Evolutionary conservation across 2,888 invertebrate species (phyloP).

Genomic region (Eugnorisma glareosa): DNA sequence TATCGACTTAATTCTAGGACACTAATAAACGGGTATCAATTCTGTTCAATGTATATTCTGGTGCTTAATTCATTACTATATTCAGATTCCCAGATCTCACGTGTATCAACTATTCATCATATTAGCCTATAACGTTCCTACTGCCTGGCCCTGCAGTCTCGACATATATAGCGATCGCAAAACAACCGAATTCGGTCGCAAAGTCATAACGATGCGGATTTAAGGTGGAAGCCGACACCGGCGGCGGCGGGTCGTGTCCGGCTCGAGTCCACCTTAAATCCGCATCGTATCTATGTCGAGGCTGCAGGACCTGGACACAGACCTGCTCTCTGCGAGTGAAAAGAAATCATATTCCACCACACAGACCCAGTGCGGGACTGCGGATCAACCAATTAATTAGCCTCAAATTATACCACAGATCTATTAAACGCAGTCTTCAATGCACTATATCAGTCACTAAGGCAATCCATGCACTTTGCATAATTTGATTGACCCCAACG

Average conservation of each 20-base stretch:
- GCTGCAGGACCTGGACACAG: too few species aligned
- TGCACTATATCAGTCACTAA: constrained; percentile 42
- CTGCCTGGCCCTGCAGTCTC: too few species aligned
- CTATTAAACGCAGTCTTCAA: constrained; percentile 26
- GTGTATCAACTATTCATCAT: not conserved
- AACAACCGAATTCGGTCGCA: too few species aligned
- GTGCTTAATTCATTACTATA: not conserved
- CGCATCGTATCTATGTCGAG: too few species aligned
- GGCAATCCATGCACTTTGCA: constrained; percentile 56
- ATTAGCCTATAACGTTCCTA: not conserved
- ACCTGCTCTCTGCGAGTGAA: not conserved
- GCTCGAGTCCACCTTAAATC: too few species aligned
- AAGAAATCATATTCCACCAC: not conserved
- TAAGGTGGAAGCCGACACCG: too few species aligned
- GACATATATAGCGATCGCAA: too few species aligned
- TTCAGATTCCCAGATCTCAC: constrained; percentile 10
- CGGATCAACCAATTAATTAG: constrained; percentile 7
- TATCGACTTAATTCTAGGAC: not conserved
- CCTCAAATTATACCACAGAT: constrained; percentile 10
- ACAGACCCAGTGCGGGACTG: not conserved
- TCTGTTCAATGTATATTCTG: not conserved
- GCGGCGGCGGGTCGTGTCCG: too few species aligned
- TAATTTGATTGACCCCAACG: constrained; percentile 79
- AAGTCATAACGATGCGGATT: too few species aligned
- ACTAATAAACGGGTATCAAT: not conserved